Percentiles rank a stretch among this genome's conserved stretches.
Evolutionary conservation across 2,113 vertebrate genomes (phyloP).

Genomic region (Vidua chalybeata): DNA sequence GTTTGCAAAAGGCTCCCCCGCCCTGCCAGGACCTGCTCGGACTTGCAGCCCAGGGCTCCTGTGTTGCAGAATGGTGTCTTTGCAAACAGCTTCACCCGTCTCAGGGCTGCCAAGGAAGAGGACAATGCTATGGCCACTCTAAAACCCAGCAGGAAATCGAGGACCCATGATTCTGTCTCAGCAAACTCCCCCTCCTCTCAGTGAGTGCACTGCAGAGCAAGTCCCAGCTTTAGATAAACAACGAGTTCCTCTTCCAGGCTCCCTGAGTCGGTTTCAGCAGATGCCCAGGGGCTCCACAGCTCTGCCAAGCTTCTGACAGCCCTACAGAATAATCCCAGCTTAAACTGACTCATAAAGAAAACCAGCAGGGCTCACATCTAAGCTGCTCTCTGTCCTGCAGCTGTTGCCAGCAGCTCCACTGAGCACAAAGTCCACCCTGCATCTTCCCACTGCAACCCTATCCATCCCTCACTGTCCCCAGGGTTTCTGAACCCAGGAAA

Average conservation of each 20-base stretch:
- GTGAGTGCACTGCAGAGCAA: neutral
- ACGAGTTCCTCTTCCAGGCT: neutral
- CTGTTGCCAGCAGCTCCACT: fast-evolving
- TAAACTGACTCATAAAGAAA: conserved; percentile 49
- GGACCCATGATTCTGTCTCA: neutral
- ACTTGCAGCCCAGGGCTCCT: conserved; percentile 55
- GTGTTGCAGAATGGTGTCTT: conserved; percentile 51
- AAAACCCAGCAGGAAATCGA: neutral
- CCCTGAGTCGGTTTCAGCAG: neutral
- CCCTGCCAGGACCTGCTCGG: conserved; percentile 52
- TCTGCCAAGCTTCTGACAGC: conserved; percentile 47
- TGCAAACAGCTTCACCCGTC: conserved; percentile 37
- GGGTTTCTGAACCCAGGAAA: neutral
- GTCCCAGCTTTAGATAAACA: neutral
- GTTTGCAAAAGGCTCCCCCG: conserved; percentile 68
- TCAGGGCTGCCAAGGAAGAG: neutral
- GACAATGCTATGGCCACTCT: neutral
- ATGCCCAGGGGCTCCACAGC: conserved; percentile 15
- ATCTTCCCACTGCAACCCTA: neutral
- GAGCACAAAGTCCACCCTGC: neutral
- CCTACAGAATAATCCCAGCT: neutral
- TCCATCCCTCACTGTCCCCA: neutral
- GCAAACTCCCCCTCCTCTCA: neutral
- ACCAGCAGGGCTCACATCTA: neutral
- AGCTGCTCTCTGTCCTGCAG: neutral